Conservation (phyloP, 2,888 invertebrate species). For the Parnassius orleans region DNA sequence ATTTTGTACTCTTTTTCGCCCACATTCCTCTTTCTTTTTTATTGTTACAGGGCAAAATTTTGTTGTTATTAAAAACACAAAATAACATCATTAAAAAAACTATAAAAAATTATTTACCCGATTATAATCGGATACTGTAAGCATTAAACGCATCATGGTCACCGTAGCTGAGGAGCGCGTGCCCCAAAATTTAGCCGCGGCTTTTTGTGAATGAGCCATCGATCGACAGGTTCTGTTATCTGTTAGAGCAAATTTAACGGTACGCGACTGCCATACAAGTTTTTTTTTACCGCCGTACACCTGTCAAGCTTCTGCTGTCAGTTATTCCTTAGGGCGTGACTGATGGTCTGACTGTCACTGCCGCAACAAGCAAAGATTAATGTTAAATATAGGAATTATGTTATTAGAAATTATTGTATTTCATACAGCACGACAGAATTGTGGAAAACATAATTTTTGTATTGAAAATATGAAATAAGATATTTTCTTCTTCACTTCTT, state of each 20-base stretch:
- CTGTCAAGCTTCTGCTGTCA: conserved; percentile 41
- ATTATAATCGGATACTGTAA: conserved; percentile 16
- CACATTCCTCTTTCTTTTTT: no score
- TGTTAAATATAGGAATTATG: no score
- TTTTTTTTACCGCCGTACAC: conserved; percentile 47
- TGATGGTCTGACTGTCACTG: conserved; percentile 7
- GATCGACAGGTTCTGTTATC: conserved; percentile 60
- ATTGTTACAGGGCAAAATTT: no score
- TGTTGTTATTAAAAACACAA: no score
- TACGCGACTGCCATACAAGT: conserved; percentile 48
- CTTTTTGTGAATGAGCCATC: conserved; percentile 71
- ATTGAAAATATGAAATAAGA: no score
- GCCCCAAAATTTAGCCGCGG: conserved; percentile 58
- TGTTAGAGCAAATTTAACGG: conserved; percentile 73
- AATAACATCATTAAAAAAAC: neutral
- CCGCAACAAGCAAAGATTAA: neutral
- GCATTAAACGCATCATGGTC: conserved; percentile 38
- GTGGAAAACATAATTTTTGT: no score
- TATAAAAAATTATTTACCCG: neutral
- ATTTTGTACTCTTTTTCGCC: no score
- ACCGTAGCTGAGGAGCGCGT: conserved; percentile 55
- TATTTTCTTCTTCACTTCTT: no score
- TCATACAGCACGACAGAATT: no score
- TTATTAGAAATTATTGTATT: no score
- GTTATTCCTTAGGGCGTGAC: conserved; percentile 20